Conservation (phyloP, 1,140 invertebrate species). For the Acyrthosiphon pisum region DNA sequence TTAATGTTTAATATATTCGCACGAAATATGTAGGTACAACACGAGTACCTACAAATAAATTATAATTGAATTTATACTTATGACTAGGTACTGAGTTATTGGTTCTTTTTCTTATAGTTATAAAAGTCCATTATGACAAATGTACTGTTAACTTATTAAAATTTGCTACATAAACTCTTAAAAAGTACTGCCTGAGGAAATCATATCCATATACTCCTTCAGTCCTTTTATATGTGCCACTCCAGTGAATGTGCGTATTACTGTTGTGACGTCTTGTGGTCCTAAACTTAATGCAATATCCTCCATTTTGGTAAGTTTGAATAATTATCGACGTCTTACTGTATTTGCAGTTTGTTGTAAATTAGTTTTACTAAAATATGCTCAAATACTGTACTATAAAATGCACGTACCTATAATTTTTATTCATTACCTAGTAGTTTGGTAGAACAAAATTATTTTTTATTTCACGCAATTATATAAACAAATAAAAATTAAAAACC, state of each 20-base stretch:
- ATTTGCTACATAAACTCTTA: neutral
- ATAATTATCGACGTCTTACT: neutral
- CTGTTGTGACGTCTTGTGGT: neutral
- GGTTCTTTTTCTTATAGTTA: neutral
- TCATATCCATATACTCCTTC: neutral
- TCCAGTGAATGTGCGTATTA: neutral
- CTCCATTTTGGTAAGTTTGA: neutral
- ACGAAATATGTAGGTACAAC: neutral
- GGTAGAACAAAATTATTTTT: neutral
- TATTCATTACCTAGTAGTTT: neutral
- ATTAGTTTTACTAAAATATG: neutral
- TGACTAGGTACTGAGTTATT: neutral
- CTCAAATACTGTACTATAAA: conserved; percentile 7
- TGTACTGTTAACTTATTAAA: neutral
- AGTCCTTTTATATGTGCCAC: neutral
- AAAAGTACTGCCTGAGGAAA: neutral
- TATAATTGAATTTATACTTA: neutral
- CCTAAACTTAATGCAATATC: neutral
- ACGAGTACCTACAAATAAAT: neutral
- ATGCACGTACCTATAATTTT: neutral
- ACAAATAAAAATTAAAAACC: neutral
- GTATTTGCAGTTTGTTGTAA: neutral
- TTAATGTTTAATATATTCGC: neutral
- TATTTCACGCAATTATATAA: neutral
- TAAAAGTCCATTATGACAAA: neutral